phyloP scores from a whole-genome alignment of 2,113 vertebrate species.

The Oreochromis tanganicae region DNA sequence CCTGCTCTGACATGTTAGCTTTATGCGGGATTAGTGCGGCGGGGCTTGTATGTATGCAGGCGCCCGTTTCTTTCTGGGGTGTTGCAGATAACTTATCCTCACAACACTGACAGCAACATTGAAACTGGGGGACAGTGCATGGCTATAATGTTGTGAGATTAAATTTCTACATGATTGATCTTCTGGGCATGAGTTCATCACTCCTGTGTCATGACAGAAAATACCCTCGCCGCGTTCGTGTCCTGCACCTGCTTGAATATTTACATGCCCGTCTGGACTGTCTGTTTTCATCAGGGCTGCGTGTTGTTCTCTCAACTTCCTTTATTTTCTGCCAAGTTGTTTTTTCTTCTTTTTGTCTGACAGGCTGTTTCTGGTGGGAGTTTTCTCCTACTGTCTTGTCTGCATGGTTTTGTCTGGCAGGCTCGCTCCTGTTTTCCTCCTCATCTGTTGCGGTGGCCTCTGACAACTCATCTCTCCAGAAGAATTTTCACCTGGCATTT shows the following conservation, averaged over 20 bases:
- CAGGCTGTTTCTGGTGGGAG: background rate
- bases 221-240: background rate
- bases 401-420: background rate
- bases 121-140: background rate
- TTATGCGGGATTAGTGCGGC: slow-evolving; percentile 17
- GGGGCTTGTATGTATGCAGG: background rate
- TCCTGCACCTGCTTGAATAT: background rate
- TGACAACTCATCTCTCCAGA: slow-evolving; percentile 1
- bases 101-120: background rate
- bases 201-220: background rate
- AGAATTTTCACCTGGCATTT: background rate
- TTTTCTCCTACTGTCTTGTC: slow-evolving; percentile 2
- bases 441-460: background rate
- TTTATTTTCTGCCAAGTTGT: slow-evolving; percentile 5
- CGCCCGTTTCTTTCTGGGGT: background rate
- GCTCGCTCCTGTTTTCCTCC: background rate
- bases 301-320: background rate
- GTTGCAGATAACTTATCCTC: slow-evolving; percentile 29
- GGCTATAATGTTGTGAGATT: slow-evolving; percentile 42
- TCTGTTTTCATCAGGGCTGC: slow-evolving; percentile 9
- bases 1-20: background rate
- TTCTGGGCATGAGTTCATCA: background rate
- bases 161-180: slow-evolving; percentile 39
- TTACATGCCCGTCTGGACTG: background rate
- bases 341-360: background rate